A percentile compares a stretch with the other conserved stretches of the same genome.
phyloP scores from a whole-genome alignment of 37 sponge, comb jelly and placozoan species.

The Halisarca cf. caerulea region DNA sequence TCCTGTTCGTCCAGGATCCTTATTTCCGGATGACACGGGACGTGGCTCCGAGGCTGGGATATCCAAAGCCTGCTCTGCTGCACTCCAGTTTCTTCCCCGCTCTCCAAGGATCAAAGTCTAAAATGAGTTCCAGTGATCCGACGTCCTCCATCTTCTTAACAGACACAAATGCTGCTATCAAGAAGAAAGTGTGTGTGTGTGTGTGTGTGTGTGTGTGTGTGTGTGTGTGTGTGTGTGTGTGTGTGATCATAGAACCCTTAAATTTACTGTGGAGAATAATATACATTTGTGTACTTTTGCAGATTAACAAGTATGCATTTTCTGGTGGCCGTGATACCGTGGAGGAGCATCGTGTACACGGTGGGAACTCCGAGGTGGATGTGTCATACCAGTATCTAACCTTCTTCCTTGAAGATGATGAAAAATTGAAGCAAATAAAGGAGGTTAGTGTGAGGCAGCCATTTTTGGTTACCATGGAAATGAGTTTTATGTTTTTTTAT shows the following conservation, averaged over 20 bases:
- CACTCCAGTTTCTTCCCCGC: constrained; percentile 98
- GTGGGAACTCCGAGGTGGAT: constrained; percentile 94
- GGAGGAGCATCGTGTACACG: constrained; percentile 92
- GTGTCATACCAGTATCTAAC: constrained; percentile 96
- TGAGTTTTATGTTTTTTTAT: not conserved
- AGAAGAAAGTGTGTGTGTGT: constrained; percentile 78
- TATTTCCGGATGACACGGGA: constrained; percentile 99
- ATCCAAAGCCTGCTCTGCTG: constrained; percentile 91
- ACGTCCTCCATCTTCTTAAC: constrained; percentile 95
- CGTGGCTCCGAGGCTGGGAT: constrained; percentile 96
- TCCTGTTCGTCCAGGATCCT: constrained; percentile 74
- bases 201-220: too few species aligned
- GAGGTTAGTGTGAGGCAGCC: constrained; percentile 45
- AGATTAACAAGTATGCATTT: constrained; percentile 98
- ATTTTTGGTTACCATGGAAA: too few species aligned
- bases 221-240: not conserved
- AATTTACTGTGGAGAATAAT: not conserved
- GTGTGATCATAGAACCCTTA: not conserved
- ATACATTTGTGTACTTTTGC: not conserved
- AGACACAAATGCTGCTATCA: constrained; percentile 83
- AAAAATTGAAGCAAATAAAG: constrained; percentile 76
- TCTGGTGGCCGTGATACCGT: constrained; percentile 93
- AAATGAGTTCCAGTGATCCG: constrained; percentile 97
- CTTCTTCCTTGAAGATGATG: constrained; percentile 96
- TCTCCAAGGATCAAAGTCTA: constrained; percentile 95